A percentile compares a stretch with the other conserved stretches of the same genome.
These are phyloP conservation scores for Brachylomia viminalis DNA, from an alignment of 2,888 invertebrate genomes.

Conservation along the genomic window DNA sequence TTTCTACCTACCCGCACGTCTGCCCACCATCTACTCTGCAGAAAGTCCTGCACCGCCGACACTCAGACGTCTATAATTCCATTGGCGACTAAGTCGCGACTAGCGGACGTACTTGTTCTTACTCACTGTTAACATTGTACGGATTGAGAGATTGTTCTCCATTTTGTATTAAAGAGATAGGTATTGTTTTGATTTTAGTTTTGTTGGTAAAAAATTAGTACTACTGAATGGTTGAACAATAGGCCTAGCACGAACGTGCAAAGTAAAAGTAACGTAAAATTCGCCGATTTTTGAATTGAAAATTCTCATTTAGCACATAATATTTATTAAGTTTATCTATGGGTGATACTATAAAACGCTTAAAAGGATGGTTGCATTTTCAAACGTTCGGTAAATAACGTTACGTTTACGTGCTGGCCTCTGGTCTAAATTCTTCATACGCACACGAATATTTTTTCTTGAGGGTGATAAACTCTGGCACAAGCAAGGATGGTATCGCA, in stretches of 20 bases:
- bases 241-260: no score
- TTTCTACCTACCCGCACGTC: constrained; percentile 39
- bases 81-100: constrained; percentile 71
- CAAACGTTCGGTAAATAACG: no score
- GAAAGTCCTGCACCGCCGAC: constrained; percentile 60
- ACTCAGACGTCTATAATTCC: constrained; percentile 77
- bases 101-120: constrained; percentile 43
- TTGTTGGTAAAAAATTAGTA: not conserved
- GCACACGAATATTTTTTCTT: not conserved
- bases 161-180: constrained; percentile 1
- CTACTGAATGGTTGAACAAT: no score
- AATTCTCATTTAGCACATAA: no score
- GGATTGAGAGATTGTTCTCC: constrained; percentile 22
- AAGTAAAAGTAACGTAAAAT: no score
- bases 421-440: no score
- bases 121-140: constrained; percentile 31
- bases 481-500: not conserved
- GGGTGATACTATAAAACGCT: no score
- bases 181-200: constrained; percentile 13
- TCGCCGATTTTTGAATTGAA: no score
- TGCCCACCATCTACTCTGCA: constrained; percentile 2
- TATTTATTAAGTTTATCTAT: no score
- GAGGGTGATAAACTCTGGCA: not conserved
- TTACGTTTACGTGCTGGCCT: no score
- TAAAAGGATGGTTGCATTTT: no score